Conservation (phyloP, 2,797 vertebrate genomes). For the Enteromius thamalakanensis region DNA sequence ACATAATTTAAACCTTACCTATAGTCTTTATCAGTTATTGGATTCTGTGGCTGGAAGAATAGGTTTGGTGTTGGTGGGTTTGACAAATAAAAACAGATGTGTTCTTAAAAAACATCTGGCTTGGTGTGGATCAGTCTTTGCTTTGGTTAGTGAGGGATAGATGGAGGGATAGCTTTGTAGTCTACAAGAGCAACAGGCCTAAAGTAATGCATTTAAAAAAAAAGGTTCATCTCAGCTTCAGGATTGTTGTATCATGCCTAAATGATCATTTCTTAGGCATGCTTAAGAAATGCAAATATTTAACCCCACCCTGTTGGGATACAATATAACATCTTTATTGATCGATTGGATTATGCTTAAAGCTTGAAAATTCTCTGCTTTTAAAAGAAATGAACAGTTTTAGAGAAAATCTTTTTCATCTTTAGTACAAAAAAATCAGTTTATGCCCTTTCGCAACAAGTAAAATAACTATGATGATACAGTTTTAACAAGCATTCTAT, state of each 20-base stretch:
- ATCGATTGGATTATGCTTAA: background rate
- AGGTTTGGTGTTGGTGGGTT: conserved; percentile 28
- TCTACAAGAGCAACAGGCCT: conserved; percentile 7
- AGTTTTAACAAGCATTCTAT: background rate
- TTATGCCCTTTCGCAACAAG: background rate
- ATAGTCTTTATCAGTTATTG: conserved; percentile 28
- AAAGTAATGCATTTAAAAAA: conserved; percentile 7
- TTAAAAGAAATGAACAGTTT: background rate
- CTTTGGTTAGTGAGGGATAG: conserved; percentile 13
- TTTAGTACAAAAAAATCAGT: background rate
- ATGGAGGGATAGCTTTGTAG: conserved; percentile 32
- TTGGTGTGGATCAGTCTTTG: conserved; percentile 38
- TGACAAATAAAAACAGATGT: conserved; percentile 52
- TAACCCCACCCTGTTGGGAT: background rate
- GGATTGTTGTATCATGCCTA: background rate
- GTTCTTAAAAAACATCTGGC: conserved; percentile 48
- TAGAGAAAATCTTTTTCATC: background rate
- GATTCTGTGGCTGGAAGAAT: conserved; percentile 31
- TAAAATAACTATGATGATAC: background rate
- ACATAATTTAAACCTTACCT: conserved; percentile 22
- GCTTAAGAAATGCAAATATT: background rate
- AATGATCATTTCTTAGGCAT: background rate
- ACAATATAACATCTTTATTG: background rate
- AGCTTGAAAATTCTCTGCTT: background rate
- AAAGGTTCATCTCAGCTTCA: conserved; percentile 24